These are phyloP conservation scores for Quadroppia sp. DNA, from an alignment of 2,888 invertebrate species.

Conservation along the genomic window DNA sequence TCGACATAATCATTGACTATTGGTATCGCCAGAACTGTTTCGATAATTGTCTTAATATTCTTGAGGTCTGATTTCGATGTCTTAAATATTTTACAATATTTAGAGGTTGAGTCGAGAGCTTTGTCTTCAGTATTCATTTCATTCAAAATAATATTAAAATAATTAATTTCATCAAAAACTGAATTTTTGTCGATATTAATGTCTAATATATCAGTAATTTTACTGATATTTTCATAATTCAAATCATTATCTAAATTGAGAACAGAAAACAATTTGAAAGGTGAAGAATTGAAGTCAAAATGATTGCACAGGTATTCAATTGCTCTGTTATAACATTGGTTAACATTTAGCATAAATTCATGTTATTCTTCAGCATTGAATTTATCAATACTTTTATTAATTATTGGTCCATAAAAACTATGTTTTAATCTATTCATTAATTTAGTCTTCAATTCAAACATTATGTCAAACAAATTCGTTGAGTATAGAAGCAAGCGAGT, in stretches of 20 bases:
- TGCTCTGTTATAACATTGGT: neutral
- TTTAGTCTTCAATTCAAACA: neutral
- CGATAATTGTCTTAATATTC: neutral
- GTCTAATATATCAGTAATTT: neutral
- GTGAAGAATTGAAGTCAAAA: neutral
- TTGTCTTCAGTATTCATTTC: neutral
- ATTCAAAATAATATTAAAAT: neutral
- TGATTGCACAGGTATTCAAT: neutral
- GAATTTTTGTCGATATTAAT: neutral
- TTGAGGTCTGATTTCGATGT: neutral
- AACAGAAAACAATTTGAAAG: neutral
- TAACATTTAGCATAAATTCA: neutral
- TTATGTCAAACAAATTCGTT: conserved; percentile 2
- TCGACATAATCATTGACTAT: conserved; percentile 13
- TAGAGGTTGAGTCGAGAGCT: neutral
- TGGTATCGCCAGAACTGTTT: neutral
- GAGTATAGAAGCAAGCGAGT: no score
- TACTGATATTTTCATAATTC: neutral
- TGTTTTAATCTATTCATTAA: conserved; percentile 1
- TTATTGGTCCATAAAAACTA: neutral
- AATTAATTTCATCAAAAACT: neutral
- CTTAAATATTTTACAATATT: conserved; percentile 7
- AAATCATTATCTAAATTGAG: conserved; percentile 1
- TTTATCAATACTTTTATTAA: neutral
- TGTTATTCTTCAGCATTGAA: neutral